Base-by-base conservation (phyloP, 2,797 vertebrate species). In the Gymnothorax reevesii region DNA sequence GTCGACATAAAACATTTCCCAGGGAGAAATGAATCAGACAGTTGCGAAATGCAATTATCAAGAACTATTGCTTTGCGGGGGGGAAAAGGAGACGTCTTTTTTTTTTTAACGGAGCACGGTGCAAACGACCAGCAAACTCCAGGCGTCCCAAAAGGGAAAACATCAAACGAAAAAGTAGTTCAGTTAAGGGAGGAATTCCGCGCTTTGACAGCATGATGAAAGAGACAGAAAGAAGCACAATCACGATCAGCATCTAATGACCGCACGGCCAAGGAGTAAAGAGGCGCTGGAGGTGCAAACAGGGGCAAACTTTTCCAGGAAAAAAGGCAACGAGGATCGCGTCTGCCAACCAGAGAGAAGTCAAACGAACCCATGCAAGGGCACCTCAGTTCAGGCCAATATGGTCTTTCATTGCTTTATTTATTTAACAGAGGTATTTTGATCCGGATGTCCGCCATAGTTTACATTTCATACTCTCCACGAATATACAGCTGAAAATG, bases 1-100 rank as follows among this genome's bases (percentile, higher is more conserved):
- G 92, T 93, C 94, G 92, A 94, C 90, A 93, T 89, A 59, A 94
- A 94, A 95, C 90, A 92, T 94, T 94, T 96, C 92, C 93, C 93
- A 93, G 88, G 91, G 89, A 90, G 89, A 92, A 92, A 93, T 89
- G 89, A 90, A 93, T 92, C 92, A 90, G 87, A 93, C 89, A 89
- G 89, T 89, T 85, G 90, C 84, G 88, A 55, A 88, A 87, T 92
- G 91, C 88, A 89, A 83, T 90, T 88, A 85, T 82, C 15, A 91
- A 86, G 90, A 90, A 88, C 92, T 89, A 91, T 91, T 94, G 91
- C 90, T 93, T 91, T 90, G 88, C 33, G 89, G 88, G 90, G 90
- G 85, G 91, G 89, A n/a, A n/a, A 66, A 6, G 22, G 64, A 66
- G 88, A 73, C 42, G 71, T 42, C 71, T 89, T 87, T 87, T 88